Evolutionary conservation across 2,113 vertebrate species (phyloP).

Genomic region (Tyrannus savana): DNA sequence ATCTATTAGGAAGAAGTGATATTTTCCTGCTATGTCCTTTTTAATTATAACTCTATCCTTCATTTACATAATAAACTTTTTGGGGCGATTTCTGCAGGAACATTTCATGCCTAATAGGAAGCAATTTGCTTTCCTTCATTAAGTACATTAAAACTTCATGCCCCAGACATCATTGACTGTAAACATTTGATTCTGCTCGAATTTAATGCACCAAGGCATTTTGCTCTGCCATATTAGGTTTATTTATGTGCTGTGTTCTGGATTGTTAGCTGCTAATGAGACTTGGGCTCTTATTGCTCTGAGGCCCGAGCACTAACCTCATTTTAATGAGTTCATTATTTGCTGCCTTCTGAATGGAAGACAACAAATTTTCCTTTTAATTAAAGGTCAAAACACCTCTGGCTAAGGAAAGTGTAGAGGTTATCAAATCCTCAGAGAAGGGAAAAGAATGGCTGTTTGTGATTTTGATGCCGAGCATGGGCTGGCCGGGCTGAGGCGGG

Average conservation of each 20-base stretch:
- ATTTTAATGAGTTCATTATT: slow-evolving; percentile 98
- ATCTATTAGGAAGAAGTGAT: slow-evolving; percentile 65
- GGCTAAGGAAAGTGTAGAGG: slow-evolving; percentile 72
- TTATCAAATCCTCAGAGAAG: slow-evolving; percentile 71
- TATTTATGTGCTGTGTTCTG: slow-evolving; percentile 83
- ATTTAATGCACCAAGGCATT: slow-evolving; percentile 81
- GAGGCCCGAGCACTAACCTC: slow-evolving; percentile 82
- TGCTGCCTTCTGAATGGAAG: slow-evolving; percentile 90
- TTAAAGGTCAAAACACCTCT: slow-evolving; percentile 85
- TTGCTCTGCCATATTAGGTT: slow-evolving; percentile 78
- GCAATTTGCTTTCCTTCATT: slow-evolving; percentile 82
- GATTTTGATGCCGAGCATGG: slow-evolving; percentile 55
- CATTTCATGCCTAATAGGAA: slow-evolving; percentile 80
- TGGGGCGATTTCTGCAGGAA: slow-evolving; percentile 67
- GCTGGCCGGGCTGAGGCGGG: background rate
- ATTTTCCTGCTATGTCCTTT: slow-evolving; percentile 67
- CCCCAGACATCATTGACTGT: slow-evolving; percentile 76
- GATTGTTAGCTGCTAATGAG: slow-evolving; percentile 84
- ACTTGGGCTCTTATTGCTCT: slow-evolving; percentile 77
- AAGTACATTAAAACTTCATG: slow-evolving; percentile 82
- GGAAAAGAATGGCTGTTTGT: slow-evolving; percentile 40
- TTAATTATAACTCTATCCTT: slow-evolving; percentile 71
- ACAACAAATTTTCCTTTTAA: slow-evolving; percentile 87
- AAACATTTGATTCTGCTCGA: slow-evolving; percentile 82
- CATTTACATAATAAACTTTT: slow-evolving; percentile 77